phyloP scores from a whole-genome alignment of 2,888 invertebrate species.

The Venustoraphidia nigricollis region DNA sequence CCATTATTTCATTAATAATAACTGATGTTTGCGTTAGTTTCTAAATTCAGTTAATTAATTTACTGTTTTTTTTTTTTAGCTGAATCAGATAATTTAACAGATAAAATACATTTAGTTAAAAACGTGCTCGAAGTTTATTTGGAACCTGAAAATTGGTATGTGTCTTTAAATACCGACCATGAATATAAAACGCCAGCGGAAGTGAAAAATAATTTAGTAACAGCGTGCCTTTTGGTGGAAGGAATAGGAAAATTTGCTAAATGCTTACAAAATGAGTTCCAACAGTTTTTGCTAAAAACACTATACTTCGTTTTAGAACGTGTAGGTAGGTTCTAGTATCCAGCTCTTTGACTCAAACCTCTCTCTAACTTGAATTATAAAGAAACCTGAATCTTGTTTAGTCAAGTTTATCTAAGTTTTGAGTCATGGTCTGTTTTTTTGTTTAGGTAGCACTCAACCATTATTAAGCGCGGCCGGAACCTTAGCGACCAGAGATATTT shows the following conservation, averaged over 20 bases:
- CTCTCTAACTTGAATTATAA: too few species aligned
- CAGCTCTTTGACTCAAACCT: too few species aligned
- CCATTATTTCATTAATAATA: neutral
- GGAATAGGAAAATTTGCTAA: constrained; percentile 49
- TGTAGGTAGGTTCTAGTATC: constrained; percentile 35
- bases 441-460: constrained; percentile 45
- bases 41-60: neutral
- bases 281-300: constrained; percentile 44
- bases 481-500: constrained; percentile 38
- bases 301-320: constrained; percentile 54
- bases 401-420: too few species aligned
- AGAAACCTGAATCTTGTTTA: too few species aligned
- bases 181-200: constrained; percentile 22
- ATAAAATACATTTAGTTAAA: constrained; percentile 9
- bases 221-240: constrained; percentile 51
- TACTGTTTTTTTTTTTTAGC: constrained; percentile 5
- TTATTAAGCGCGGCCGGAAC: constrained; percentile 45
- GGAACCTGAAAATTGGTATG: constrained; percentile 35
- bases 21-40: too few species aligned
- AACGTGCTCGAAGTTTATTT: constrained; percentile 27
- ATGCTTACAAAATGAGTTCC: constrained; percentile 34
- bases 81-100: neutral
- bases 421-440: neutral
- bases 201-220: constrained; percentile 47
- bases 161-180: constrained; percentile 22